phyloP scores from a whole-genome alignment of 1,140 invertebrate species.

The Copidosoma floridanum region DNA sequence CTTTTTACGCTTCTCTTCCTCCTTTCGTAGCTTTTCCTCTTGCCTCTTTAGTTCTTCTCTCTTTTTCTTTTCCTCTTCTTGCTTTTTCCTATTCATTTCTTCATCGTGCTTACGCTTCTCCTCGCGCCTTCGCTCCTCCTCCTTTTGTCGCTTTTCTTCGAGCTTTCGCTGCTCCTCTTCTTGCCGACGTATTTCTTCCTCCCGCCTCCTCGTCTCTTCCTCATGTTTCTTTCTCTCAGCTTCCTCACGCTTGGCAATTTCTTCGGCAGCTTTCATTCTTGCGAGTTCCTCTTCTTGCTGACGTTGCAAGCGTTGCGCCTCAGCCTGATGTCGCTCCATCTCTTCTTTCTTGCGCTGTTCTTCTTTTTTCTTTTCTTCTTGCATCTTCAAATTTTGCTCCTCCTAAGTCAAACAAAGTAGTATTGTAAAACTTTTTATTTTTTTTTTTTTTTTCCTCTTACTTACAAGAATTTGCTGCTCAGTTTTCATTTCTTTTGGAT shows the following conservation, averaged over 20 bases:
- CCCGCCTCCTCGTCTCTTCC: constrained; percentile 49
- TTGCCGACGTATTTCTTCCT: constrained; percentile 57
- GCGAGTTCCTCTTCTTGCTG: constrained; percentile 43
- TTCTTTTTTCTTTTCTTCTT: constrained; percentile 50
- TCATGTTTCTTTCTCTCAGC: constrained; percentile 47
- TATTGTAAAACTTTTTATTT: too few relatives aligned
- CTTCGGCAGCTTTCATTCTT: constrained; percentile 41
- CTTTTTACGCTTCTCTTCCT: constrained; percentile 54
- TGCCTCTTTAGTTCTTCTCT: constrained; percentile 55
- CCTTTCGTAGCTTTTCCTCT: constrained; percentile 52
- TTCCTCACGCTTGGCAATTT: constrained; percentile 47
- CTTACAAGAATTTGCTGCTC: constrained; percentile 57
- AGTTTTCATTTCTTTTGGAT: constrained; percentile 57
- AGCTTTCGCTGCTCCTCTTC: constrained; percentile 54
- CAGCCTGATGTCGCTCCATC: constrained; percentile 44
- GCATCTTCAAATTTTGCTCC: constrained; percentile 54
- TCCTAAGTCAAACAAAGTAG: constrained; percentile 45
- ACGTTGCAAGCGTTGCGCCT: constrained; percentile 50
- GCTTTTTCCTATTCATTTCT: constrained; percentile 49
- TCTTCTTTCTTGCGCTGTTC: constrained; percentile 41
- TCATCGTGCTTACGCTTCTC: constrained; percentile 49
- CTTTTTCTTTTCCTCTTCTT: constrained; percentile 57
- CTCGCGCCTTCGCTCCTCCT: constrained; percentile 46
- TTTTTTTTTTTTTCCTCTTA: too few relatives aligned
- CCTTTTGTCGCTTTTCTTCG: constrained; percentile 51